Evolutionary conservation across 2,113 vertebrate species (phyloP).

Genomic region (Cheilinus undulatus): DNA sequence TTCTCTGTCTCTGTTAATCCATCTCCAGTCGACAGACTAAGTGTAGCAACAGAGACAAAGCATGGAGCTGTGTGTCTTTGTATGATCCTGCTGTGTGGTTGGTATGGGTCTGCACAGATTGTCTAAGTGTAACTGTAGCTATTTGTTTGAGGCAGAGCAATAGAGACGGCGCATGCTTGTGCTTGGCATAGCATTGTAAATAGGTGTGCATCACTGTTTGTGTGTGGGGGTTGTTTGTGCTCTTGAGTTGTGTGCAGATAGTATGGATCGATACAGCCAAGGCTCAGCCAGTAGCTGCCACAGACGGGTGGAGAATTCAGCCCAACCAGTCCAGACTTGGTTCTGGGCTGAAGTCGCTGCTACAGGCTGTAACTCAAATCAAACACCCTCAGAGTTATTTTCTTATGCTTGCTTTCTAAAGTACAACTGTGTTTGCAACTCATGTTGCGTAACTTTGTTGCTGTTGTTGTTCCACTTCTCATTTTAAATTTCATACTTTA

Average conservation of each 20-base stretch:
- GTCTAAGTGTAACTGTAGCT: not conserved
- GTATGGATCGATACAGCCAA: slow-evolving; percentile 54
- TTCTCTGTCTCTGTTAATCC: slow-evolving; percentile 71
- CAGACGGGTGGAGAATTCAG: slow-evolving; percentile 49
- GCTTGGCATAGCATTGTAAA: not conserved
- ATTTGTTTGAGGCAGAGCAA: not conserved
- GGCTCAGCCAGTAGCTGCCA: slow-evolving; percentile 53
- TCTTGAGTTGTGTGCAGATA: slow-evolving; percentile 41
- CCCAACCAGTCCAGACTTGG: too few relatives aligned
- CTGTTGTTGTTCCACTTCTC: too few relatives aligned
- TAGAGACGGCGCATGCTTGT: not conserved
- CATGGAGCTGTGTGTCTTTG: slow-evolving; percentile 57
- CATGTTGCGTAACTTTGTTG: too few relatives aligned
- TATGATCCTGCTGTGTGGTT: slow-evolving; percentile 16
- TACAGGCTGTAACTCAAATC: slow-evolving; percentile 26
- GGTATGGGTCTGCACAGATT: not conserved
- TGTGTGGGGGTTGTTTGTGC: too few relatives aligned
- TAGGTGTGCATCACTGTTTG: slow-evolving; percentile 3
- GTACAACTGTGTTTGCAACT: slow-evolving; percentile 19
- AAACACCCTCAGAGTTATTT: slow-evolving; percentile 14
- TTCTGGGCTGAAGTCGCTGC: slow-evolving; percentile 30
- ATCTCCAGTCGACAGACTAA: slow-evolving; percentile 66
- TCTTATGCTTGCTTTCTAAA: too few relatives aligned
- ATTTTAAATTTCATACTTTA: too few relatives aligned
- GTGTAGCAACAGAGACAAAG: slow-evolving; percentile 46